Evolutionary conservation across 2,113 vertebrate species (phyloP).

Genomic region (Calyptomena viridis): DNA sequence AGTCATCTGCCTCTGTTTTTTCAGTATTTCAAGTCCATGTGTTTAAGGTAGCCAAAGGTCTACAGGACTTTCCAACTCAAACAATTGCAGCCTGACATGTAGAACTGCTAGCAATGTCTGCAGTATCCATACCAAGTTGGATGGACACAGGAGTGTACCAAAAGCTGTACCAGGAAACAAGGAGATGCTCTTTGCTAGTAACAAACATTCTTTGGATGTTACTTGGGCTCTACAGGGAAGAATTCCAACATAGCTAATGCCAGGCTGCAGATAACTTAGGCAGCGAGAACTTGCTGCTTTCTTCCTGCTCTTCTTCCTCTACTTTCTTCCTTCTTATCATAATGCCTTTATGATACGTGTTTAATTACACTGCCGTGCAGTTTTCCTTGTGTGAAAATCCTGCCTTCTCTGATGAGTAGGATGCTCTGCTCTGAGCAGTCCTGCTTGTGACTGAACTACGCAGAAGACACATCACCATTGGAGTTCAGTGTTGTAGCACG

Average conservation of each 20-base stretch:
- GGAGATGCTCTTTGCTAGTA: neutral
- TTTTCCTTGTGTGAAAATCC: neutral
- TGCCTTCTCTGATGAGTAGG: neutral
- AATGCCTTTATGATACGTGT: too few relatives aligned
- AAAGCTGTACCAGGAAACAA: neutral
- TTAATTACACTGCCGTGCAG: neutral
- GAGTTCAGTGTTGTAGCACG: neutral
- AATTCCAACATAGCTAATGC: neutral
- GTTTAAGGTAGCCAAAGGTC: neutral
- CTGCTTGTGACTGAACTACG: neutral
- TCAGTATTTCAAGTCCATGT: neutral
- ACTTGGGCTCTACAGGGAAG: neutral
- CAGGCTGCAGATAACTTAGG: neutral
- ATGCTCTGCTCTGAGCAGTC: neutral
- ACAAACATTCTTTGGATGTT: neutral
- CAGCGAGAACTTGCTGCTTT: neutral
- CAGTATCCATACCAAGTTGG: neutral
- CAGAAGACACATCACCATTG: neutral
- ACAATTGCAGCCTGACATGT: rapidly evolving
- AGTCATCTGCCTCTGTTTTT: neutral
- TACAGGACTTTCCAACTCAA: neutral
- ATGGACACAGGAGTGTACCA: neutral
- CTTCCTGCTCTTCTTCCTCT: neutral
- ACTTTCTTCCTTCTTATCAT: too few relatives aligned
- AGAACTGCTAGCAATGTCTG: neutral